phyloP scores from a whole-genome alignment of 2,113 vertebrate species.

The Oncorhynchus keta region DNA sequence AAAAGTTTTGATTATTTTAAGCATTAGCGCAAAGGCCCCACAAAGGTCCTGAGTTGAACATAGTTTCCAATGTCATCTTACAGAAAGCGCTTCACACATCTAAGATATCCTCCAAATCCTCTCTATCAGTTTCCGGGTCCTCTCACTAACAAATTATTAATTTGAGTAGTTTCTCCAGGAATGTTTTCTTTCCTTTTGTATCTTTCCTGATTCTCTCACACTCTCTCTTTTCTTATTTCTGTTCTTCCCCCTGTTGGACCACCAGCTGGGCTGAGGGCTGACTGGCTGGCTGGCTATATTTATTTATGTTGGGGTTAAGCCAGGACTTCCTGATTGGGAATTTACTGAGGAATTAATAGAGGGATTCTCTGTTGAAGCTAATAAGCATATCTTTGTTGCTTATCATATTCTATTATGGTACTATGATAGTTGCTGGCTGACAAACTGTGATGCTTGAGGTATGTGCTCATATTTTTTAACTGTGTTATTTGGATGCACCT shows the following conservation, averaged over 20 bases:
- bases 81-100: slow-evolving; percentile 21
- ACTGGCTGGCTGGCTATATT: slow-evolving; percentile 55
- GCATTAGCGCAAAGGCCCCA: no score
- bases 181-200: slow-evolving; percentile 62
- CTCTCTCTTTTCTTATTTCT: slow-evolving; percentile 19
- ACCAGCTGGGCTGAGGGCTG: slow-evolving; percentile 65
- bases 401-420: background rate
- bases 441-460: background rate
- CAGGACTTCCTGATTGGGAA: slow-evolving; percentile 64
- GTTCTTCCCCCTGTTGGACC: slow-evolving; percentile 47
- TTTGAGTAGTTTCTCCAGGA: slow-evolving; percentile 47
- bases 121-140: slow-evolving; percentile 27
- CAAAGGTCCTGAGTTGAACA: no score
- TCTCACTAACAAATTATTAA: slow-evolving; percentile 51
- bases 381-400: slow-evolving; percentile 30
- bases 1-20: no score
- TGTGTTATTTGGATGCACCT: no score
- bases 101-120: slow-evolving; percentile 24
- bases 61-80: no score
- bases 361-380: slow-evolving; percentile 45
- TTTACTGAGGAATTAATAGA: slow-evolving; percentile 64
- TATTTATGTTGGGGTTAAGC: slow-evolving; percentile 67
- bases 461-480: background rate
- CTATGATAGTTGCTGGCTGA: background rate
- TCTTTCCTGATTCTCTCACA: slow-evolving; percentile 34